Evolutionary conservation across 2,888 invertebrate species (phyloP).

Genomic region (Eilema griseolum): DNA sequence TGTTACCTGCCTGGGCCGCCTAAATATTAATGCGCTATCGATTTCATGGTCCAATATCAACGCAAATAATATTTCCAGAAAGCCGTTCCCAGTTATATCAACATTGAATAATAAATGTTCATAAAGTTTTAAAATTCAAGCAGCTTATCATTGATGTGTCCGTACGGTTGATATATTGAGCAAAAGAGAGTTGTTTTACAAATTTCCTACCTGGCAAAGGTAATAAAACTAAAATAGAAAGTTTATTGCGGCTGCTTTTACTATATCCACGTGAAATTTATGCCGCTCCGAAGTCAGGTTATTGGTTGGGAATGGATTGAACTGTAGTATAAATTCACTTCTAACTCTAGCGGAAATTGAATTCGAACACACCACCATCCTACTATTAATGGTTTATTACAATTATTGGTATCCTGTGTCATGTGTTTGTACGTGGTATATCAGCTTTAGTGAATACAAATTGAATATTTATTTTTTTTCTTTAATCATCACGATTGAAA

Average conservation of each 20-base stretch:
- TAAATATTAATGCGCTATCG: constrained; percentile 22
- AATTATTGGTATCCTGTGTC: constrained; percentile 21
- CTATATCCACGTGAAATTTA: constrained; percentile 61
- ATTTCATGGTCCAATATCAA: constrained; percentile 16
- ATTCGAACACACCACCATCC: constrained; percentile 41
- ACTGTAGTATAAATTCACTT: constrained; percentile 56
- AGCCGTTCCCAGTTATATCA: constrained; percentile 23
- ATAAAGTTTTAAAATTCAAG: constrained; percentile 32
- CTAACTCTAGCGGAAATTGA: constrained; percentile 55
- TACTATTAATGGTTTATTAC: constrained; percentile 26
- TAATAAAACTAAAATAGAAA: constrained; percentile 68
- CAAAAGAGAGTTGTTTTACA: constrained; percentile 51
- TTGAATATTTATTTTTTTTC: background rate
- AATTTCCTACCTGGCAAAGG: constrained; percentile 53
- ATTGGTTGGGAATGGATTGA: constrained; percentile 56
- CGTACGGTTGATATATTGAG: constrained; percentile 43
- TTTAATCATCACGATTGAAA: background rate
- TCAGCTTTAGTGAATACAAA: background rate
- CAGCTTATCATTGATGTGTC: constrained; percentile 41
- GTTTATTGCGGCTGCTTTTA: constrained; percentile 62
- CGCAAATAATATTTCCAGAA: constrained; percentile 17
- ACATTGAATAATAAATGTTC: constrained; percentile 38
- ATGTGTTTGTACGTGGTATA: background rate
- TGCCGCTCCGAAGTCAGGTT: constrained; percentile 51
- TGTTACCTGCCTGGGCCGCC: constrained; percentile 7